A percentile compares a stretch with the other conserved stretches of the same genome.
These are phyloP conservation scores for Arothron firmamentum DNA, from an alignment of 2,113 vertebrate species.

Conservation along the genomic window DNA sequence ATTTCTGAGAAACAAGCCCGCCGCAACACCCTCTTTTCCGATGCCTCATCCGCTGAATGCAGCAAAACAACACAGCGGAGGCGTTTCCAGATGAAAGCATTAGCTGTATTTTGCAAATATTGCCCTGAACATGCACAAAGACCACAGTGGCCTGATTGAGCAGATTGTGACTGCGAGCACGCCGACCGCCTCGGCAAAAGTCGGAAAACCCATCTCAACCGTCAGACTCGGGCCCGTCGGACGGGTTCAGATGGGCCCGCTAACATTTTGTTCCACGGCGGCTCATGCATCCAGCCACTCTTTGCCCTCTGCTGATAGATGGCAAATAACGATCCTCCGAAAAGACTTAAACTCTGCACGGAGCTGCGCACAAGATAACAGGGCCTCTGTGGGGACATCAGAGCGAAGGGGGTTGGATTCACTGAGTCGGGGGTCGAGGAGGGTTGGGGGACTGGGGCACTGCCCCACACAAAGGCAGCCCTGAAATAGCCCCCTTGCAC, in stretches of 20 bases:
- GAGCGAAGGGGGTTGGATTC: constrained; percentile 50
- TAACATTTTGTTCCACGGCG: neutral
- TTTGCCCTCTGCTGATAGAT: constrained; percentile 53
- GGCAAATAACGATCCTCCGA: constrained; percentile 55
- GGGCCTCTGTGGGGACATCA: constrained; percentile 40
- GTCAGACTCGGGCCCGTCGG: too few relatives aligned
- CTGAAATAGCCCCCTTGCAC: constrained; percentile 95
- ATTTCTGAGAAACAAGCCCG: constrained; percentile 72
- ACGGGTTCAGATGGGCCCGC: too few relatives aligned
- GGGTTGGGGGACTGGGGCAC: constrained; percentile 86
- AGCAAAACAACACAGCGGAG: constrained; percentile 49
- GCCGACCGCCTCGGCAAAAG: neutral
- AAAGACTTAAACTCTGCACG: constrained; percentile 44
- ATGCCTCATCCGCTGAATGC: constrained; percentile 53
- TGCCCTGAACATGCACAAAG: constrained; percentile 12
- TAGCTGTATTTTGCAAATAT: constrained; percentile 37
- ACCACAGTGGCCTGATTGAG: constrained; percentile 54
- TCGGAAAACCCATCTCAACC: too few relatives aligned
- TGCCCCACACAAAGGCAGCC: constrained; percentile 90
- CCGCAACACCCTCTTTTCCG: constrained; percentile 61
- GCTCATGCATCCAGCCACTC: constrained; percentile 27
- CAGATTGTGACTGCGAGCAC: constrained; percentile 11
- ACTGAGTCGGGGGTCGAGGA: constrained; percentile 71
- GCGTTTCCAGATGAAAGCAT: constrained; percentile 10
- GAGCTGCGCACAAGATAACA: constrained; percentile 51